A percentile compares a stretch with the other conserved stretches of the same genome.
phyloP scores from a whole-genome alignment of 2,888 invertebrate genomes.

The Eilema sororculum region DNA sequence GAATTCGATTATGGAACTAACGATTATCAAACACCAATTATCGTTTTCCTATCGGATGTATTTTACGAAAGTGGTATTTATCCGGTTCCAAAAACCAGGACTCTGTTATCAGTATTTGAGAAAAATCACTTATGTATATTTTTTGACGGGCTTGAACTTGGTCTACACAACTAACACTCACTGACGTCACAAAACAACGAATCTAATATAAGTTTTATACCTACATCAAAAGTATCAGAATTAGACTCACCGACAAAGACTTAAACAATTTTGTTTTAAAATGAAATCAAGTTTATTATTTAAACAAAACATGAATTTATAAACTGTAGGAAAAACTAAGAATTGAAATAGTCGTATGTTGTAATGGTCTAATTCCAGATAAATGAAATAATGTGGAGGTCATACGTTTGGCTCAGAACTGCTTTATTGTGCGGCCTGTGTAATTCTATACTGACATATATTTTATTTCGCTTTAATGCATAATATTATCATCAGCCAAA shows the following conservation, averaged over 20 bases:
- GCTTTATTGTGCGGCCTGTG: conserved; percentile 57
- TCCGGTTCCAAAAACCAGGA: no score
- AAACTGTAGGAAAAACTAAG: conserved; percentile 71
- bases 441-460: conserved; percentile 58
- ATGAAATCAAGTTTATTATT: conserved; percentile 67
- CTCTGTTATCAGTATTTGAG: no score
- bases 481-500: conserved; percentile 44
- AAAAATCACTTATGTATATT: neutral
- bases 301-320: conserved; percentile 67
- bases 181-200: neutral
- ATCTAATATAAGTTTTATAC: conserved; percentile 11
- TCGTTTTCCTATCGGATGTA: no score
- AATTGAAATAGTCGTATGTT: conserved; percentile 72
- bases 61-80: no score
- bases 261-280: conserved; percentile 63
- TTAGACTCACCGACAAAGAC: conserved; percentile 51
- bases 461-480: conserved; percentile 54
- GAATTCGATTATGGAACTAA: no score
- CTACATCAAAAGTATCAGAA: conserved; percentile 48
- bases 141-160: neutral
- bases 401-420: conserved; percentile 58
- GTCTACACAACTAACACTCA: neutral
- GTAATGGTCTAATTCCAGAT: conserved; percentile 81
- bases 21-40: no score
- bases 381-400: conserved; percentile 76